Percentiles rank a stretch among this genome's conserved stretches.
These are phyloP conservation scores for Tricholaema leucomelas DNA, from an alignment of 2,113 vertebrate genomes.

Conservation along the genomic window DNA sequence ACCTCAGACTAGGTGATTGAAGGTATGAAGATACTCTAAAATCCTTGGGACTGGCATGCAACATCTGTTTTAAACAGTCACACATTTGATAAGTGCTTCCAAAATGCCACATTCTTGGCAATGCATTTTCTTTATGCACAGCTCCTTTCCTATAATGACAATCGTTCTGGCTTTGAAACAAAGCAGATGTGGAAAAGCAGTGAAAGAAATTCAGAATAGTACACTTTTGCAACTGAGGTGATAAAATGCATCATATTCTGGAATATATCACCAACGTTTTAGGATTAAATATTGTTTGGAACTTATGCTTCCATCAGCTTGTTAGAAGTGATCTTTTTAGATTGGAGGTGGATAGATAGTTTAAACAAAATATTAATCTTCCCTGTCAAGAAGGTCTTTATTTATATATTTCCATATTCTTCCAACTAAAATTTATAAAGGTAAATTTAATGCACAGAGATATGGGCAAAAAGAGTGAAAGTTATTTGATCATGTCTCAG, in stretches of 20 bases:
- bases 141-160: not conserved
- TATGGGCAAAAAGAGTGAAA: not conserved
- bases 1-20: rapidly evolving
- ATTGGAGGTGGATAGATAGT: not conserved
- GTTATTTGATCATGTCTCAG: too few relatives aligned
- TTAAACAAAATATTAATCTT: not conserved
- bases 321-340: not conserved
- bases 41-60: not conserved
- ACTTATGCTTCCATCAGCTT: not conserved
- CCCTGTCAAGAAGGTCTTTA: not conserved
- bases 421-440: not conserved
- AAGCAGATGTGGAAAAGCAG: not conserved
- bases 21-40: not conserved
- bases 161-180: not conserved
- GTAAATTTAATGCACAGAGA: not conserved
- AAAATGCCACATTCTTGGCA: not conserved
- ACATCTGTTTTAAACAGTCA: not conserved
- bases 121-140: not conserved
- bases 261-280: not conserved
- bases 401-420: not conserved
- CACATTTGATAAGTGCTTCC: not conserved
- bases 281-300: not conserved
- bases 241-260: not conserved
- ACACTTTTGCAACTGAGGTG: not conserved
- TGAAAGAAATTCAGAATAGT: not conserved